These are phyloP conservation scores for Philhelius pedissequus DNA, from an alignment of 2,888 invertebrate genomes.

Conservation along the genomic window DNA sequence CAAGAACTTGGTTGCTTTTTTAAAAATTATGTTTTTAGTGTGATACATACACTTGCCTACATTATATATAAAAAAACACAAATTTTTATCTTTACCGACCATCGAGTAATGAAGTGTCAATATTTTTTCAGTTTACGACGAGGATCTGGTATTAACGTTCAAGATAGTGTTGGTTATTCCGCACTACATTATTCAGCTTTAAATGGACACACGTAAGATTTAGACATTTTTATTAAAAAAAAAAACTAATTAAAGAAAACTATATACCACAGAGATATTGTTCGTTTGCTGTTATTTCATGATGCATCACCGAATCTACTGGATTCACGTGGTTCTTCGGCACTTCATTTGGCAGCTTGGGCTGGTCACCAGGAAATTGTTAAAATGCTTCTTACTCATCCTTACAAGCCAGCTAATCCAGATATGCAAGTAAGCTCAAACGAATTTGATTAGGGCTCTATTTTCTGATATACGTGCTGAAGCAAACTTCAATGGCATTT, in stretches of 20 bases:
- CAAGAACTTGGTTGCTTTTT: too few species aligned
- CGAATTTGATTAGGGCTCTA: too few species aligned
- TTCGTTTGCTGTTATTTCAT: constrained; percentile 88
- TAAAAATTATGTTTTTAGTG: too few species aligned
- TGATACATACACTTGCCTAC: too few species aligned
- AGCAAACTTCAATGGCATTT: background rate
- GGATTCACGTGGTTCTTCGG: constrained; percentile 94
- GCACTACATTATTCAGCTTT: constrained; percentile 96
- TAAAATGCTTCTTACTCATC: constrained; percentile 88
- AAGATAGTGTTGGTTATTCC: constrained; percentile 95
- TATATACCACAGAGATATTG: constrained; percentile 84
- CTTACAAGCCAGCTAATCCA: constrained; percentile 90
- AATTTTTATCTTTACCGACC: too few species aligned
- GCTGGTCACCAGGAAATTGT: constrained; percentile 95
- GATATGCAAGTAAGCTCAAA: constrained; percentile 85
- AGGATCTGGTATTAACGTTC: constrained; percentile 94
- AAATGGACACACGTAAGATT: constrained; percentile 91
- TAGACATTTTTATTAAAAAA: background rate
- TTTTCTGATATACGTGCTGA: too few species aligned
- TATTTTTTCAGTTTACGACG: constrained; percentile 84
- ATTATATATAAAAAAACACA: too few species aligned
- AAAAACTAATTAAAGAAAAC: background rate
- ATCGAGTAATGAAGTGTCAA: too few species aligned
- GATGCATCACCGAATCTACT: constrained; percentile 91
- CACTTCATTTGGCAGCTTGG: constrained; percentile 96